These are phyloP conservation scores for Pagetopsis macropterus DNA, from an alignment of 2,797 vertebrate genomes.

Conservation along the genomic window DNA sequence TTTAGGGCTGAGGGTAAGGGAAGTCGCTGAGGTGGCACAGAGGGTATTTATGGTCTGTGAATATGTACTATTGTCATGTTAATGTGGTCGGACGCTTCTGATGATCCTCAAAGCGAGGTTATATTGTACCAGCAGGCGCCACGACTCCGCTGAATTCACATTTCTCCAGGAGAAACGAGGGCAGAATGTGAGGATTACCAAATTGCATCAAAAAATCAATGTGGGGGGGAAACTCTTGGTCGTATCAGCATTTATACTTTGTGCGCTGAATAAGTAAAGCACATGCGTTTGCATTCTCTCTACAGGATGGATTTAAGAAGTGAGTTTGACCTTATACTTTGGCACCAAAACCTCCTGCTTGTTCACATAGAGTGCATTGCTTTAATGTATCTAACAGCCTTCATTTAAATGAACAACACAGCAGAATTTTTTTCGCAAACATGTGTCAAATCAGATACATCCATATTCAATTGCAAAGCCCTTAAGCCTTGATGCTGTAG, in stretches of 20 bases:
- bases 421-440: conserved; percentile 59
- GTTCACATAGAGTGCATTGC: conserved; percentile 19
- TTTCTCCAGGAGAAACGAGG: conserved; percentile 50
- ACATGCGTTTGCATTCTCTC: conserved; percentile 56
- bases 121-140: conserved; percentile 39
- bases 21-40: conserved; percentile 51
- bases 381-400: conserved; percentile 61
- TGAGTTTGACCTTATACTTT: conserved; percentile 52
- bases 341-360: conserved; percentile 23
- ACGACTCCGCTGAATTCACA: conserved; percentile 67
- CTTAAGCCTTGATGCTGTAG: conserved; percentile 28
- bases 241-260: conserved; percentile 63
- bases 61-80: conserved; percentile 68
- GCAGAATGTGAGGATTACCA: conserved; percentile 67
- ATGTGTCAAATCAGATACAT: conserved; percentile 62
- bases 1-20: conserved; percentile 19
- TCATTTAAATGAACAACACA: conserved; percentile 58
- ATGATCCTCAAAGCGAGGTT: conserved; percentile 69
- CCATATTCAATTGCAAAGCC: conserved; percentile 58
- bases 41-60: conserved; percentile 58
- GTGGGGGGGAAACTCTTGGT: conserved; percentile 40
- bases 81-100: conserved; percentile 62
- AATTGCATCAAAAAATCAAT: conserved; percentile 68
- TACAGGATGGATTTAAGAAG: conserved; percentile 51
- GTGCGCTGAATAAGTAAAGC: conserved; percentile 49